phyloP scores from a whole-genome alignment of 2,888 invertebrate species.

The Leucoptera coffeella region DNA sequence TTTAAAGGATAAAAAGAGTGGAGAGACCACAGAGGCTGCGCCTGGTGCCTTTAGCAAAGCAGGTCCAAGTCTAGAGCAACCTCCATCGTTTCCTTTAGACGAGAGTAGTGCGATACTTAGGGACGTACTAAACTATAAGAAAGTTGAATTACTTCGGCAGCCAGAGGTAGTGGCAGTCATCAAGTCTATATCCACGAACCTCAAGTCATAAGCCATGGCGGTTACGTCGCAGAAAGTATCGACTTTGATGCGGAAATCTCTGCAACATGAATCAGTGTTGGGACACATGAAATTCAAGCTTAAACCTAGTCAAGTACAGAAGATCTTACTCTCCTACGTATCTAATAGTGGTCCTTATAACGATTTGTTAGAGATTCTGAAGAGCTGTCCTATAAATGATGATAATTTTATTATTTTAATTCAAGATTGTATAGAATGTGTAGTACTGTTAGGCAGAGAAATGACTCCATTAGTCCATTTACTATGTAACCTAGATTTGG shows the following conservation, averaged over 20 bases:
- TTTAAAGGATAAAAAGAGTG: constrained; percentile 38
- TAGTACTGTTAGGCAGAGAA: constrained; percentile 28
- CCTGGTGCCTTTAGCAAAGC: constrained; percentile 26
- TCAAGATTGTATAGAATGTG: constrained; percentile 31
- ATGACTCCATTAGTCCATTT: constrained; percentile 28
- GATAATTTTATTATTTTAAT: constrained; percentile 30
- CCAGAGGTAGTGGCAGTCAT: constrained; percentile 38
- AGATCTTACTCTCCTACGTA: constrained; percentile 27
- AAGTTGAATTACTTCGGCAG: constrained; percentile 35
- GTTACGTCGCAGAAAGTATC: no score
- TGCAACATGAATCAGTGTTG: constrained; percentile 28
- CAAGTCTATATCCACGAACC: constrained; percentile 28
- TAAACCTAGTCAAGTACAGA: constrained; percentile 33
- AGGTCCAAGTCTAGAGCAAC: constrained; percentile 29
- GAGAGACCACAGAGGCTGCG: constrained; percentile 20
- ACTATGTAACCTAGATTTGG: constrained; percentile 32
- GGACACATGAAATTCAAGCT: constrained; percentile 33
- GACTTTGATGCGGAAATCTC: constrained; percentile 34
- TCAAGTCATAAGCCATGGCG: constrained; percentile 36
- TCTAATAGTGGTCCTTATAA: constrained; percentile 32
- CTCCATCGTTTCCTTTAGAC: constrained; percentile 17
- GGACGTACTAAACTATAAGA: constrained; percentile 41
- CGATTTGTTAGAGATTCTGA: constrained; percentile 37
- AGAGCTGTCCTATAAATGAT: constrained; percentile 30
- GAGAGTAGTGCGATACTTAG: constrained; percentile 34